These are phyloP conservation scores for Poicephalus meyeri DNA, from an alignment of 2,113 vertebrate genomes.

Conservation along the genomic window DNA sequence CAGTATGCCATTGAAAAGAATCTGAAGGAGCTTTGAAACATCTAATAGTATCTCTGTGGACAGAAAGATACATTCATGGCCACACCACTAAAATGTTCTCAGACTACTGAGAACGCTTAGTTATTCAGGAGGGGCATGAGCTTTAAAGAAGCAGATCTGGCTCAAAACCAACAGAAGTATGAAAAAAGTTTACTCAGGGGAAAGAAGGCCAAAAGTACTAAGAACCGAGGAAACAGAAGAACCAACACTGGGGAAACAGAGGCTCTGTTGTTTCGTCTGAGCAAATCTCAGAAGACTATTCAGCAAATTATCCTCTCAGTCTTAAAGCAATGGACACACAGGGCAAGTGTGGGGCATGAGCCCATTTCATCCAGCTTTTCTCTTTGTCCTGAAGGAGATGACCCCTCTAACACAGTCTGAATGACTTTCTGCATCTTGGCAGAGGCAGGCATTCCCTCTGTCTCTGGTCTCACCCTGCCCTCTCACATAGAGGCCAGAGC, in stretches of 20 bases:
- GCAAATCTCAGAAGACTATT: slow-evolving; percentile 39
- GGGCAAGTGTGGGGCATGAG: not conserved
- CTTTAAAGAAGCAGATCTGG: slow-evolving; percentile 40
- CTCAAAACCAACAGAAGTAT: slow-evolving; percentile 29
- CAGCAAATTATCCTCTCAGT: not conserved
- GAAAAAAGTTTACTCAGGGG: slow-evolving; percentile 57
- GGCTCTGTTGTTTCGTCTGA: slow-evolving; percentile 41
- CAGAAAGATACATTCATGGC: not conserved
- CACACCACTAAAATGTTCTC: slow-evolving; percentile 10
- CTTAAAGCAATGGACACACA: not conserved
- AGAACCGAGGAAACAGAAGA: slow-evolving; percentile 45
- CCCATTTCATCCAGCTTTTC: not conserved
- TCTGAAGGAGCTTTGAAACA: not conserved
- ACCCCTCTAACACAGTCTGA: not conserved
- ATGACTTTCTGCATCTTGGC: not conserved
- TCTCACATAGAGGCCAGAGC: not conserved
- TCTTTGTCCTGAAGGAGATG: not conserved
- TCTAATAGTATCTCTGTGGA: not conserved
- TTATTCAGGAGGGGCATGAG: not conserved
- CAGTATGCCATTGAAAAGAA: not conserved
- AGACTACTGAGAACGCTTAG: not conserved
- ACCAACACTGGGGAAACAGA: slow-evolving; percentile 48
- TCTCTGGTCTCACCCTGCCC: not conserved
- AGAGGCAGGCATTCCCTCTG: not conserved
- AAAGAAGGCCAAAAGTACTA: slow-evolving; percentile 29